Percentiles rank a stretch among this genome's conserved stretches.
Evolutionary conservation across 92 coral and sea anemone genomes (phyloP).

Genomic region (Parazoanthus swiftii): DNA sequence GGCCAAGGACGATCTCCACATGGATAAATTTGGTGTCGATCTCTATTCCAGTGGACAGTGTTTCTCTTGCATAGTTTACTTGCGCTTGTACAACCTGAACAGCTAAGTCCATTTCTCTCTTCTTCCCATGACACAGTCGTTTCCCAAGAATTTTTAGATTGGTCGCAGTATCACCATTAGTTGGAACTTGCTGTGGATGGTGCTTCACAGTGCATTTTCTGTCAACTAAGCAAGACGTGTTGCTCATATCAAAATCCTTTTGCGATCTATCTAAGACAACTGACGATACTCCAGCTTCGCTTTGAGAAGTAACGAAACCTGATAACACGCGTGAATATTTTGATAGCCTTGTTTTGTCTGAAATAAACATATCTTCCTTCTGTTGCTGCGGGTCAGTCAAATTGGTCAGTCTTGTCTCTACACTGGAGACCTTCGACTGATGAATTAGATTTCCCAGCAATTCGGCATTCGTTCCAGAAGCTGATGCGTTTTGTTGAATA

Average conservation of each 20-base stretch:
- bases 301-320: not conserved
- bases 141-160: slow-evolving; percentile 56
- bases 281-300: not conserved
- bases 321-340: slow-evolving; percentile 2
- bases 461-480: not conserved
- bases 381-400: not conserved
- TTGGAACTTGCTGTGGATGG: not conserved
- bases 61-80: slow-evolving; percentile 29
- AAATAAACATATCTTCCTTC: not conserved
- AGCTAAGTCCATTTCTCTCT: slow-evolving; percentile 80
- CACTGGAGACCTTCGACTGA: not conserved
- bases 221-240: not conserved
- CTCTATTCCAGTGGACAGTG: slow-evolving; percentile 40
- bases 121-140: slow-evolving; percentile 72
- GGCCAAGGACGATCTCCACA: slow-evolving; percentile 78
- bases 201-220: not conserved
- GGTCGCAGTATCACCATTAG: slow-evolving; percentile 9
- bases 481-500: not conserved
- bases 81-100: slow-evolving; percentile 64
- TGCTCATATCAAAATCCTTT: not conserved
- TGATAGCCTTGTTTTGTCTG: not conserved
- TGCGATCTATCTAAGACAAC: not conserved
- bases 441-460: not conserved
- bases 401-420: not conserved
- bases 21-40: slow-evolving; percentile 59